Evolutionary conservation across 2,888 invertebrate genomes (phyloP), one percentile per base, ranked within the genome.

Genomic region (Cerceris ruficornis): DNA sequence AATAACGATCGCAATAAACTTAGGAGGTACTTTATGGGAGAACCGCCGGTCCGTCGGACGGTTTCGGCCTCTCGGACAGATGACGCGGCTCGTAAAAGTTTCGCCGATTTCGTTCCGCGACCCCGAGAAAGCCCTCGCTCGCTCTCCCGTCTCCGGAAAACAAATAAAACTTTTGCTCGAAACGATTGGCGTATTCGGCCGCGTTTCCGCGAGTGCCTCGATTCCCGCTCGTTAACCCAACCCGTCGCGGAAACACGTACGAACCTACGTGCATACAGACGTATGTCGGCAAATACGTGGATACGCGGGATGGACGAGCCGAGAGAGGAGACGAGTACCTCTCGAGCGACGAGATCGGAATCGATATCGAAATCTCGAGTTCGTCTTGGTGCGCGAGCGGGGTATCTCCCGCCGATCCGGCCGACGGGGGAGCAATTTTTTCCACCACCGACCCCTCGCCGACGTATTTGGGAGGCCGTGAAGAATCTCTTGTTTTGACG

Each of bases 401-500:
- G n/a, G n/a, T n/a, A n/a, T n/a, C n/a, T n/a, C n/a, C n/a, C n/a
- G n/a, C n/a, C n/a, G n/a, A n/a, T n/a, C n/a, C n/a, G n/a, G n/a
- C n/a, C n/a, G n/a, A n/a, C 4, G 28, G 28, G 28, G 28, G 28
- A 28, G 28, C n/a, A n/a, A 59, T 55, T 69, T 59, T 59, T n/a
- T 49, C 7, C 14, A 7, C 28, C 55, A 52, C 13, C 28, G 64
- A 39, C 43, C 69, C 39, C 66, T 41, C 28, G 8, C 17, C 17
- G n/a, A 13, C 9, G 52, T 42, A 43, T 74, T 65, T 75, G 66
- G 28, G 54, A 67, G n/a, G 42, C 86, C 91, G 87, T 91, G 88
- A 88, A 89, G 84, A 89, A 91, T 92, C 87, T 83, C 86, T 89
- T 92, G 92, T 92, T 92, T 92, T 92, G 92, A 92, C 92, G 90